phyloP scores from a whole-genome alignment of 2,888 invertebrate species.

The Drosophila kokeensis region DNA sequence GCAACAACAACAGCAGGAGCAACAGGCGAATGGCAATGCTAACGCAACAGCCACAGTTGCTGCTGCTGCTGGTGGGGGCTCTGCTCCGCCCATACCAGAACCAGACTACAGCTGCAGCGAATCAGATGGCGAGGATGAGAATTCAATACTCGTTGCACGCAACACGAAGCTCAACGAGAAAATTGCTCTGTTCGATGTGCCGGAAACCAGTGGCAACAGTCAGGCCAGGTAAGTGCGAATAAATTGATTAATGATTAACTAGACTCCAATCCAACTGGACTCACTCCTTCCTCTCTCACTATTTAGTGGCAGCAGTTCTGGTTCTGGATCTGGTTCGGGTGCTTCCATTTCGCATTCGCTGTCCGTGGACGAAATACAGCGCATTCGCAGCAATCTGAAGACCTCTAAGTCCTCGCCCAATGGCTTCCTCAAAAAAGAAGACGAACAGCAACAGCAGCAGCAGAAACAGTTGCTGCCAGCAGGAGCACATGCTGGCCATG shows the following conservation, averaged over 20 bases:
- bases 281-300: not conserved
- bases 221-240: slow-evolving; percentile 87
- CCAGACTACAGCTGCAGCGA: slow-evolving; percentile 96
- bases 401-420: slow-evolving; percentile 95
- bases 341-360: slow-evolving; percentile 93
- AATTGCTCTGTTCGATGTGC: slow-evolving; percentile 85
- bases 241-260: not conserved
- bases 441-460: slow-evolving; percentile 49
- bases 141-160: slow-evolving; percentile 85
- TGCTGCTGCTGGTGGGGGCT: slow-evolving; percentile 63
- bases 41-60: slow-evolving; percentile 46
- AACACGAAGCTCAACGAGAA: slow-evolving; percentile 86
- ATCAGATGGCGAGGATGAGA: slow-evolving; percentile 90
- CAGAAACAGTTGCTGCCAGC: slow-evolving; percentile 37
- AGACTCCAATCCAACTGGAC: not conserved
- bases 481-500: slow-evolving; percentile 25
- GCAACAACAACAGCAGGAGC: slow-evolving; percentile 71
- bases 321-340: slow-evolving; percentile 87
- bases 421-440: slow-evolving; percentile 88
- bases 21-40: slow-evolving; percentile 1
- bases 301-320: slow-evolving; percentile 87
- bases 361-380: slow-evolving; percentile 95
- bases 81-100: slow-evolving; percentile 93
- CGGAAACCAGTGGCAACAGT: slow-evolving; percentile 91
- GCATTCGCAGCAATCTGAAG: slow-evolving; percentile 92